These are phyloP conservation scores for Macrostomum lignano DNA, from an alignment of 1,140 invertebrate genomes.

Conservation along the genomic window DNA sequence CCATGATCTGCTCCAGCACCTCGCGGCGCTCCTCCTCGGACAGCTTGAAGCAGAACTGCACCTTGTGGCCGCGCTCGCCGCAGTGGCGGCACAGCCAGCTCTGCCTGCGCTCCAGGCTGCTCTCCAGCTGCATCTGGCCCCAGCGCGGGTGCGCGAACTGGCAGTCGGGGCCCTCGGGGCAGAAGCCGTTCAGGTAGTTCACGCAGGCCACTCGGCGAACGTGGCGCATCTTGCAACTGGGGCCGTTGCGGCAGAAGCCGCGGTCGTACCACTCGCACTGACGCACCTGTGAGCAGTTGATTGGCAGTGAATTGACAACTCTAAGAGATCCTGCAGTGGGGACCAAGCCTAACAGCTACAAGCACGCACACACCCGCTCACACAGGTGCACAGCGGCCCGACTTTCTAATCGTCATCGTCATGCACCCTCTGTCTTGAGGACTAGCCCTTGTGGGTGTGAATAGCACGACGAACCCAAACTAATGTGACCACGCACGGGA, in stretches of 20 bases:
- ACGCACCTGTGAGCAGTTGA: too few species aligned
- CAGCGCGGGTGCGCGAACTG: slow-evolving; percentile 68
- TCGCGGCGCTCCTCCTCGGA: not conserved
- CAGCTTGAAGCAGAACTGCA: slow-evolving; percentile 40
- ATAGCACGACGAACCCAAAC: too few species aligned
- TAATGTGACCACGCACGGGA: too few species aligned
- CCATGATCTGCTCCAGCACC: too few species aligned
- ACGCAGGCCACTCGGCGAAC: slow-evolving; percentile 73
- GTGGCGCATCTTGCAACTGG: slow-evolving; percentile 77
- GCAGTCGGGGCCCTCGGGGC: slow-evolving; percentile 65
- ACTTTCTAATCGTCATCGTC: too few species aligned
- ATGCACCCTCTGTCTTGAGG: too few species aligned
- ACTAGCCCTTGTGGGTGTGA: too few species aligned
- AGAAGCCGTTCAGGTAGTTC: slow-evolving; percentile 82
- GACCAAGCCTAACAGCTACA: too few species aligned
- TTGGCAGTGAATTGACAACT: too few species aligned
- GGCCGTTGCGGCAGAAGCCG: slow-evolving; percentile 58
- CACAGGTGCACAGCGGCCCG: too few species aligned
- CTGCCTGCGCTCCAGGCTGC: not conserved
- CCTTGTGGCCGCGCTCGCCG: slow-evolving; percentile 62
- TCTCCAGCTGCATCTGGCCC: slow-evolving; percentile 5
- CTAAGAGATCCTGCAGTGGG: too few species aligned
- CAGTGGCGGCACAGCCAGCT: slow-evolving; percentile 2
- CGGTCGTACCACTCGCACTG: slow-evolving; percentile 97
- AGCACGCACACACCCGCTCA: too few species aligned